Conservation (phyloP, 2,113 vertebrate species). For the Pelmatolapia mariae region DNA sequence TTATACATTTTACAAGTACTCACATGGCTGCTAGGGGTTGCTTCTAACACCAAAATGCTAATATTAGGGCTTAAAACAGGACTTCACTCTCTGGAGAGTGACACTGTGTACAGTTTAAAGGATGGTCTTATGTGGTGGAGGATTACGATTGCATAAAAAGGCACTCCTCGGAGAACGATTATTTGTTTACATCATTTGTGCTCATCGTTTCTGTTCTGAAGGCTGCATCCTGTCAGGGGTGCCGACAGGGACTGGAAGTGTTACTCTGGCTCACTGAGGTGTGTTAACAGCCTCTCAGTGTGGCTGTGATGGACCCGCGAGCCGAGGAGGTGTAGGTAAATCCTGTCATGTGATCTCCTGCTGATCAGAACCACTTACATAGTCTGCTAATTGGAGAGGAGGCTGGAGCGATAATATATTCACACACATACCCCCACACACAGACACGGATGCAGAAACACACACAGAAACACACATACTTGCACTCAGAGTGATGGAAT, state of each 20-base stretch:
- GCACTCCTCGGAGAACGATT: background rate
- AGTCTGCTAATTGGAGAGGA: constrained; percentile 29
- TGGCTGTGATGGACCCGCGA: background rate
- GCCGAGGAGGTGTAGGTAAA: background rate
- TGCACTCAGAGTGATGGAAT: constrained; percentile 20
- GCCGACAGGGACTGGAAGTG: background rate
- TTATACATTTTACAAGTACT: background rate
- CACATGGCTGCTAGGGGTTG: background rate
- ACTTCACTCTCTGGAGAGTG: background rate
- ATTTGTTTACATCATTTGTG: background rate
- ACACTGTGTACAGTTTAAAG: background rate
- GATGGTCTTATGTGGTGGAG: background rate
- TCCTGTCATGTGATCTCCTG: background rate
- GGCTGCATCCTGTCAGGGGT: background rate
- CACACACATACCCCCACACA: constrained; percentile 2
- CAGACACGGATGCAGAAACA: background rate
- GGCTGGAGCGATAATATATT: constrained; percentile 7
- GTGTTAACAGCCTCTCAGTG: background rate
- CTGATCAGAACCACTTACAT: constrained; percentile 25
- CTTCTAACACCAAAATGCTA: background rate
- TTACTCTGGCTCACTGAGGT: background rate
- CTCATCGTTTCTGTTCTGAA: background rate
- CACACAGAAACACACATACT: background rate
- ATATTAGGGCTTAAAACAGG: background rate
- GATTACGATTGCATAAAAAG: background rate